Percentiles rank a stretch among this genome's conserved stretches.
These are phyloP conservation scores for Graphium colonna DNA, from an alignment of 2,888 invertebrate genomes.

Conservation along the genomic window DNA sequence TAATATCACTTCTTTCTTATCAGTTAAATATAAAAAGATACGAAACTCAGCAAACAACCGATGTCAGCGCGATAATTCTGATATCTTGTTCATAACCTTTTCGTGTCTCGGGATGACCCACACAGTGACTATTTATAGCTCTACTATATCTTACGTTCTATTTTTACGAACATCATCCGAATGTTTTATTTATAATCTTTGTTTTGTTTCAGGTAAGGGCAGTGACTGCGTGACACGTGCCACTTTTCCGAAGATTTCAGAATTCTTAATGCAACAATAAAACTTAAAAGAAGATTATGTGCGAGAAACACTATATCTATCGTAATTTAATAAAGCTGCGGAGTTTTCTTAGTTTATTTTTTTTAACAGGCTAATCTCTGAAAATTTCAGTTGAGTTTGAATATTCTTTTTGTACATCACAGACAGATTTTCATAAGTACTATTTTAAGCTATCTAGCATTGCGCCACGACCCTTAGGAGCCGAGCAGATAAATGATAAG, in stretches of 20 bases:
- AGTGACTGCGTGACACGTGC: neutral
- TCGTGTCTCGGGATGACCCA: neutral
- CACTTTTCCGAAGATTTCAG: neutral
- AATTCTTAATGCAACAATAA: no score
- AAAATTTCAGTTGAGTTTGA: no score
- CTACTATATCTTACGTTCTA: neutral
- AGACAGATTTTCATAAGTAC: no score
- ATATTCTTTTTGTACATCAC: no score
- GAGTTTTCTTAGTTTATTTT: no score
- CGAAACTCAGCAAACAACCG: neutral
- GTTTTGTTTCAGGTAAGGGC: slow-evolving; percentile 18
- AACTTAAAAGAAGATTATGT: no score
- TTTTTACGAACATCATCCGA: neutral
- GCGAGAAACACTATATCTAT: no score
- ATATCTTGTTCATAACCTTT: neutral
- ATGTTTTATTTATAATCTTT: slow-evolving; percentile 5
- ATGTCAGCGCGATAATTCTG: neutral
- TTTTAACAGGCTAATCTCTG: no score
- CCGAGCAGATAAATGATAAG: no score
- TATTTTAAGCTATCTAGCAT: no score
- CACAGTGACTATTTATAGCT: neutral
- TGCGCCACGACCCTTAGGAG: no score
- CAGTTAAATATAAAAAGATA: neutral
- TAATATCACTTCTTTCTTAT: neutral
- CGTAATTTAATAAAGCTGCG: no score